phyloP scores from a whole-genome alignment of 2,113 vertebrate species.

The Perca schrenkii region DNA sequence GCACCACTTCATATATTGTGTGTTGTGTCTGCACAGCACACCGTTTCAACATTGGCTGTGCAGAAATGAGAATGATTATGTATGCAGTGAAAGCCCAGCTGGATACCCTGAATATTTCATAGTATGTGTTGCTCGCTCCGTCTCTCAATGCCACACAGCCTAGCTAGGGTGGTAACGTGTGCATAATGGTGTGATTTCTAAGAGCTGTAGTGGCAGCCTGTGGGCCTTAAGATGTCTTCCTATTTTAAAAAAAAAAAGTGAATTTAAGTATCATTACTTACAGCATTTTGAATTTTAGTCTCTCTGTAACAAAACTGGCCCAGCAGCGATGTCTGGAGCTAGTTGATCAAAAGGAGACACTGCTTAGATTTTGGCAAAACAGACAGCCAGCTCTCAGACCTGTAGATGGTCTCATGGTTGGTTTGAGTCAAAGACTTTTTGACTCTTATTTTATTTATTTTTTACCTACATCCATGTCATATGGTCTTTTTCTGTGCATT shows the following conservation, averaged over 20 bases:
- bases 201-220: constrained; percentile 52
- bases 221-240: constrained; percentile 54
- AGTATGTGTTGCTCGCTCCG: constrained; percentile 79
- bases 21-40: constrained; percentile 64
- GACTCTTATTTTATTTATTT: neutral
- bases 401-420: neutral
- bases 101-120: constrained; percentile 86
- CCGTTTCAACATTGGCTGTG: constrained; percentile 70
- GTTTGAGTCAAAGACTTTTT: neutral
- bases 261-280: constrained; percentile 51
- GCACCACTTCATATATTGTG: constrained; percentile 71
- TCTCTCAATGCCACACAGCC: constrained; percentile 76
- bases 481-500: constrained; percentile 37
- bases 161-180: constrained; percentile 69
- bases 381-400: constrained; percentile 12
- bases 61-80: constrained; percentile 85
- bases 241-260: constrained; percentile 10
- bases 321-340: neutral
- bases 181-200: constrained; percentile 74
- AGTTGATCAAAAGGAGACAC: constrained; percentile 36
- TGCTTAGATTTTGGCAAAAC: constrained; percentile 38
- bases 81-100: constrained; percentile 85
- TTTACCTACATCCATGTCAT: neutral
- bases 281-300: constrained; percentile 29
- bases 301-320: constrained; percentile 27